Base-by-base conservation (phyloP, 2,113 vertebrate species). In the Dicerorhinus sumatrensis region DNA sequence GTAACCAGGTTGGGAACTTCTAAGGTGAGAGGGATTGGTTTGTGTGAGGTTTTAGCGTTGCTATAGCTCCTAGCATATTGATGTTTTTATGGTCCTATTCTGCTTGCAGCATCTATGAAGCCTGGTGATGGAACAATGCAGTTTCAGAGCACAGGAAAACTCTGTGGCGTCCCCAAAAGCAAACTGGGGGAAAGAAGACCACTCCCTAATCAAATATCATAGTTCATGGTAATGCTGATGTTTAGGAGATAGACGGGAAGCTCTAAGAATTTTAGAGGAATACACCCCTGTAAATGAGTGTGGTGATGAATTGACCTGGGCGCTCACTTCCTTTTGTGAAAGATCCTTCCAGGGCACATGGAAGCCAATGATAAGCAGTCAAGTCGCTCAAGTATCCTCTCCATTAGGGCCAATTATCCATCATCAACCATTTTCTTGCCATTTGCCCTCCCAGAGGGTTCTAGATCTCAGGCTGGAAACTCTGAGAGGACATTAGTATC, bases 401-500 rank as follows among this genome's bases (percentile, higher is more conserved):
- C 46, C 21, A 0, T 10, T 33, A n/a, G 70, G 25, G 27, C 29
- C 18, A 29, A 21, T 63, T 54, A 29, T 21, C 31, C 6, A 11
- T 29, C 23, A 3, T n/a, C 31, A 39, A 8, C 14, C 6, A 11
- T 51, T 75, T 23, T 88, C 70, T 33, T 73, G n/a, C 25, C 23
- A 51, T 48, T 84, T 82, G 63, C 76, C 75, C 31, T 76, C 33
- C 21, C 6, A 25, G 29, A 67, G 31, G n/a, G 29, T 56, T 85
- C 46, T 65, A 76, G 12, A 36, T 39, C 46, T 89, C 5, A 11
- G 84, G 18, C 2, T 25, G 5, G 5, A 27, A 62, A 82, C 12
- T 16, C 21, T 0, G 2, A 29, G 33, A 69, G 13, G 9, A 16
- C 13, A 73, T 14, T 0, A 13, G 21, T 5, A 0, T 29, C 5